A percentile compares a stretch with the other conserved stretches of the same genome.
Evolutionary conservation across 2,797 vertebrate species (phyloP).

Genomic region (Eurystomus glaucurus): DNA sequence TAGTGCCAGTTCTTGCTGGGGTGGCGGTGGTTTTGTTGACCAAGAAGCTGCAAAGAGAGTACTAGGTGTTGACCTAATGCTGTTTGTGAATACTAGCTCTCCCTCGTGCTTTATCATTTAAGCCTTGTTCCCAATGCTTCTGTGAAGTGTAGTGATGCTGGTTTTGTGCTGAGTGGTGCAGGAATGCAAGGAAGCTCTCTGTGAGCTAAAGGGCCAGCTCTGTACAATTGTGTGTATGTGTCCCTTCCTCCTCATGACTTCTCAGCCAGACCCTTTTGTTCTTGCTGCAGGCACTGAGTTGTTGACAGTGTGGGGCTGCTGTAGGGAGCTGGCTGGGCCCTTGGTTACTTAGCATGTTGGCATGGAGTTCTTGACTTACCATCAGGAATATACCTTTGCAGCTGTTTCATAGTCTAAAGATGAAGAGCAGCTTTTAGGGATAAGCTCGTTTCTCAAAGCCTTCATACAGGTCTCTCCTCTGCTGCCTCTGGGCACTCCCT

Average conservation of each 20-base stretch:
- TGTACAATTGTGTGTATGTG: fast-evolving
- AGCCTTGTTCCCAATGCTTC: not conserved
- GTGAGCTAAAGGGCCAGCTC: not conserved
- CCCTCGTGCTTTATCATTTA: conserved; percentile 13
- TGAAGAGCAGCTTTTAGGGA: conserved; percentile 36
- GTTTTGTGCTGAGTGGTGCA: not conserved
- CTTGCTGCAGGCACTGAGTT: not conserved
- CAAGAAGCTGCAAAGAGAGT: not conserved
- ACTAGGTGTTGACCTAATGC: not conserved
- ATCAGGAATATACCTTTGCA: not conserved
- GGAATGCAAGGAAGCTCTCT: not conserved
- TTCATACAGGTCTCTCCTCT: conserved; percentile 16
- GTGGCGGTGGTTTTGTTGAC: not conserved
- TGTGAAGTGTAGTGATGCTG: not conserved
- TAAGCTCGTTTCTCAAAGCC: not conserved
- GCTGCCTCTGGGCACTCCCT: conserved; percentile 36
- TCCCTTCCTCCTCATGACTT: not conserved
- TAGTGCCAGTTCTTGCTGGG: not conserved
- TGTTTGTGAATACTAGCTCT: not conserved
- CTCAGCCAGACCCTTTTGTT: not conserved
- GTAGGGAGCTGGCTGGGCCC: not conserved
- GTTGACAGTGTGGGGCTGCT: not conserved
- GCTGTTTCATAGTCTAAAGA: conserved; percentile 25
- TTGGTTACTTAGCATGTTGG: not conserved
- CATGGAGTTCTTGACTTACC: conserved; percentile 19